Base-by-base conservation (phyloP, 2,113 vertebrate genomes). In the Hemibagrus wyckioides region DNA sequence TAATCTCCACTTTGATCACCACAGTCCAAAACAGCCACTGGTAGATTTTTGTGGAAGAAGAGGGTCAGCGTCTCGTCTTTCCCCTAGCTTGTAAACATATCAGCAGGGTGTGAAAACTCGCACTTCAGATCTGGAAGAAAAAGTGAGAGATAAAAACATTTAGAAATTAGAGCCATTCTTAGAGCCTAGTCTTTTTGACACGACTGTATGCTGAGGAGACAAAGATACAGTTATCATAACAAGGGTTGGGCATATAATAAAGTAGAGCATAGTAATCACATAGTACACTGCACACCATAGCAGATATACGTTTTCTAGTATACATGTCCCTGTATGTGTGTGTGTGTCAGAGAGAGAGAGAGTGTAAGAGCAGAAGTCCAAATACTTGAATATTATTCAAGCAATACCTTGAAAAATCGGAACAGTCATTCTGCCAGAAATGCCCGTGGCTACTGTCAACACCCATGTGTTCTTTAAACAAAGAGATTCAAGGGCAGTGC, bases 101-200 rank as follows among this genome's bases (percentile, higher is more conserved):
- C 67, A 75, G 65, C 30, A 15, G 39, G 23, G 28, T 56, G 57
- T 76, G 48, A 81, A 89, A 50, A 77, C 73, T 87, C 85, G 59
- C 86, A 85, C 63, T 87, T 85, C 52, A 89, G 71, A 90, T 88
- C 94, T 94, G 91, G 54, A 83, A 85, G 36, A 89, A 41, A 54
- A 54, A 87, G 28, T 23, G 44, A 50, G 11, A 90, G 15, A 86
- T 21, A 91, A 87, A 87, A 83, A 61, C n/a, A 80, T 89, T 90
- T 87, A 89, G 25, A 50, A 63, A 17, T 52, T 36, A 17, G 7
- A 25, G 41, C 19, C 59, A 69, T 36, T 80, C 80, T 81, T 13
- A 56, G 21, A 80, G 50, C 7, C 4, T 15, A 76, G 41, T 28
- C 23, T 48, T 50, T 44, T 30, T 11, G 28, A 28, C 39, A 23